Evolutionary conservation across 2,797 vertebrate genomes (phyloP), one percentile per base, ranked within the genome.

Genomic region (Eupleurogrammus muticus): DNA sequence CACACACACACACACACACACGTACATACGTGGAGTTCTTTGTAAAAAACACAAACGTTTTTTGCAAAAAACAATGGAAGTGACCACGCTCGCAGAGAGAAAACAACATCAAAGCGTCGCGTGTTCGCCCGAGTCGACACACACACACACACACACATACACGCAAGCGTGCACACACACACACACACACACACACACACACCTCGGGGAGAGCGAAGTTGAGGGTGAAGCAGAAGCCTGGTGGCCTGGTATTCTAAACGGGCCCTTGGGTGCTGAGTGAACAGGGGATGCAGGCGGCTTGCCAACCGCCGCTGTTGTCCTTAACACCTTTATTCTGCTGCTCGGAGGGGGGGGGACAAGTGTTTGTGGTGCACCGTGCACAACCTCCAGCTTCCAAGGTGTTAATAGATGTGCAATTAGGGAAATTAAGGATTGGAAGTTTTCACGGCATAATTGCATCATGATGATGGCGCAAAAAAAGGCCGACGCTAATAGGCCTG

Each of bases 291-390:
- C 36, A 63, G n/a, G 78, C 70, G 65, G 80, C 87, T 77, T 89
- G 83, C 88, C 89, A 91, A 92, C 75, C 70, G 56, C 42, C 49
- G 7, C 65, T 87, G 89, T 89, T 90, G 84, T 90, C 85, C 81
- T 69, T 81, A 80, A 82, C 83, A 87, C 87, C 73, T 84, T 82
- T 47, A 70, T 66, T 56, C 70, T 73, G 70, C 77, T 84, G n/a
- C n/a, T 64, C 4, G 59, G 71, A 59, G 59, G 46, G 62, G 47
- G 64, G 68, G 42, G n/a, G n/a, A n/a, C n/a, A n/a, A 49, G 53
- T 54, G 55, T 47, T 54, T 20, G 35, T 78, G 68, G n/a, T n/a
- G n/a, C n/a, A n/a, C 49, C 50, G 69, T 72, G 69, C 36, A 74
- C 64, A 65, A 71, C 61, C 61, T 64, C 75, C 35, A 76, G 56